Evolutionary conservation across 2,113 vertebrate genomes (phyloP), one percentile per base, ranked within the genome.

Genomic region (Rhizomys pruinosus): DNA sequence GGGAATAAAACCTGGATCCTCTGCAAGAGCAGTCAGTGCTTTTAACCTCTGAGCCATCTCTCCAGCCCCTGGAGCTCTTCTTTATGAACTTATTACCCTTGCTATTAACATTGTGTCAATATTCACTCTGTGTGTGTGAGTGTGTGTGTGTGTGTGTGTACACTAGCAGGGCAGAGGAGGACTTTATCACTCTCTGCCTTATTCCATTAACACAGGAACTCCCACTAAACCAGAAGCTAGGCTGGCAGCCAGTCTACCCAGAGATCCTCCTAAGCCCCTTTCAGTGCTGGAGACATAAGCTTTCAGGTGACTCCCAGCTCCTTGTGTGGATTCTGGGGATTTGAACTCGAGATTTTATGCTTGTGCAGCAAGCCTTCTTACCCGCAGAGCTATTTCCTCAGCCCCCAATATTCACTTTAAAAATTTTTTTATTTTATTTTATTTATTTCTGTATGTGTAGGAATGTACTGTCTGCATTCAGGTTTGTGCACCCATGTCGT

Each of bases 341-440:
- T n/a, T 29, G 79, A 81, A 42, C 37, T 59, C 7, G 12, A 3
- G 25, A 42, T 37, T 9, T 44, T 16, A 12, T 20, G 39, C 25
- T 42, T 32, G 25, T 81, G 79, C 59, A 42, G 16, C 16, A 19
- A 42, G 79, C 59, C 57, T 59, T 32, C 25, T 64, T 34, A 22
- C 16, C 37, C 42, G 15, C 37, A 2, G 39, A 44, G 39, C 39
- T 39, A 22, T 44, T 16, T 6, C 39, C 39, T 63, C 59, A 64
- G 80, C 17, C 27, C 4, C 39, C 52, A 44, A 22, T 78, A 71
- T 23, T 68, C 69, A 61, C 71, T 71, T 69, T 93, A n/a, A 72
- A 77, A n/a, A n/a, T n/a, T n/a, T 27, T 23, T 34, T 52, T 32
- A 69, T 92, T 16, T 95, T 78, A n/a, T n/a, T n/a, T n/a, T n/a